Base-by-base conservation (phyloP, 1,140 invertebrate species). In the Brachionus rubens region DNA sequence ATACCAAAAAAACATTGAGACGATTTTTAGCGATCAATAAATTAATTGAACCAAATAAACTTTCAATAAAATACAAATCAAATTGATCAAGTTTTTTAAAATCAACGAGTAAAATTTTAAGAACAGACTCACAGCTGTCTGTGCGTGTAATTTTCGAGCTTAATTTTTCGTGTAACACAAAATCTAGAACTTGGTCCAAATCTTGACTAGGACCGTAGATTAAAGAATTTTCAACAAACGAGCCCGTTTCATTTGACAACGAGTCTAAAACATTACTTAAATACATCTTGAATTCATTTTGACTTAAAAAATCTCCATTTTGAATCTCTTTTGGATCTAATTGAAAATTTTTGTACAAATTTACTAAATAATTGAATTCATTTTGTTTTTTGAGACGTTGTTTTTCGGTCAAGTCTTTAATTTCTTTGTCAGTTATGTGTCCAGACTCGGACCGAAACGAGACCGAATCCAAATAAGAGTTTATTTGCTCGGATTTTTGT, bases 321-420 rank as follows among this genome's bases (percentile, higher is more conserved):
- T 59, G 0, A 7, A 19, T 33, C 12, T 59, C 30, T 19, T n/a
- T 7, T 10, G 36, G 36, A 21, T 59, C 16, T 12, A 59, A 2
- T 33, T 59, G 28, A 16, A 59, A 59, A 19, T 59, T 59, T 59
- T 59, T 59, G 54, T 36, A 59, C 30, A 59, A 36, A 40, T 59
- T 59, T 6, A 59, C 9, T 16, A 59, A 59, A 19, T 59, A 36
- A 19, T 12, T 59, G 10, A 59, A 36, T 16, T 33, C 26, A 21
- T 1, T 59, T 0, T 59, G 54, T 12, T 16, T 33, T 28, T 59
- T 21, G 10, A 21, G 4, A 36, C 36, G 54, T 21, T 59, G 54
- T 19, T 59, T 36, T 12, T 59, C 54, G 16, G 19, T n/a, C 30
- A 65, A 3, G 1, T 46, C 43, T 65, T 65, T 65, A 5, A 65